phyloP scores from a whole-genome alignment of 2,797 vertebrate species.

The Chaetophractus vellerosus region DNA sequence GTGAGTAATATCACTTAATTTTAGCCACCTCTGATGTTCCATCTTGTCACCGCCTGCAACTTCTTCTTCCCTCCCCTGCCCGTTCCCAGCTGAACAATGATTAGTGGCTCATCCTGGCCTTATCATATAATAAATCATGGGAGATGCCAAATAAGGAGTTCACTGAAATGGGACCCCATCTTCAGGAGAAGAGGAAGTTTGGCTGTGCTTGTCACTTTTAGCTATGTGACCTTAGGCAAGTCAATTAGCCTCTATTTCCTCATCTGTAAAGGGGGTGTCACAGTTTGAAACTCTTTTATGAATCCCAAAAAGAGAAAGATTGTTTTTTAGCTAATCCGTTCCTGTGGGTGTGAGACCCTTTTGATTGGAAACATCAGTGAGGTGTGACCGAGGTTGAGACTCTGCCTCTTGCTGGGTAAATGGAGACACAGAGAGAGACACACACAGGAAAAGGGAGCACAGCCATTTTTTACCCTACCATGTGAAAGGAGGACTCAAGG shows the following conservation, averaged over 20 bases:
- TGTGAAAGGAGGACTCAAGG: too few relatives aligned
- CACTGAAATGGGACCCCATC: background rate
- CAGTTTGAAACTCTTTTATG: too few relatives aligned
- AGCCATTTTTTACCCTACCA: too few relatives aligned
- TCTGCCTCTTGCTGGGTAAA: too few relatives aligned
- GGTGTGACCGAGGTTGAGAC: too few relatives aligned
- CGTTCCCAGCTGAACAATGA: slow-evolving; percentile 70
- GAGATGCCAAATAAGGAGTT: slow-evolving; percentile 17
- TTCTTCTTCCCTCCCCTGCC: slow-evolving; percentile 63
- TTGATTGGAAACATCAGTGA: too few relatives aligned
- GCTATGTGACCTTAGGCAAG: background rate
- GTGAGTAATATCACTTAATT: slow-evolving; percentile 84
- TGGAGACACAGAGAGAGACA: too few relatives aligned
- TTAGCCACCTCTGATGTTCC: slow-evolving; percentile 76
- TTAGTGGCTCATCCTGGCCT: slow-evolving; percentile 60
- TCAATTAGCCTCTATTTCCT: background rate
- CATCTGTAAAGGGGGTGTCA: background rate
- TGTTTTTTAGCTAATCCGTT: too few relatives aligned
- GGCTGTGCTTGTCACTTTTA: background rate
- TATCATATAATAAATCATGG: slow-evolving; percentile 34
- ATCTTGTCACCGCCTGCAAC: slow-evolving; percentile 70
- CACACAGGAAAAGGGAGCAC: too few relatives aligned
- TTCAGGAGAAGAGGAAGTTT: background rate
- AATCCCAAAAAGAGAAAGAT: too few relatives aligned
- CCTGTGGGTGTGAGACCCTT: too few relatives aligned